Percentiles rank a stretch among this genome's conserved stretches.
Conservation (phyloP, 2,888 invertebrate species). For the Dolichomitus sp. region DNA sequence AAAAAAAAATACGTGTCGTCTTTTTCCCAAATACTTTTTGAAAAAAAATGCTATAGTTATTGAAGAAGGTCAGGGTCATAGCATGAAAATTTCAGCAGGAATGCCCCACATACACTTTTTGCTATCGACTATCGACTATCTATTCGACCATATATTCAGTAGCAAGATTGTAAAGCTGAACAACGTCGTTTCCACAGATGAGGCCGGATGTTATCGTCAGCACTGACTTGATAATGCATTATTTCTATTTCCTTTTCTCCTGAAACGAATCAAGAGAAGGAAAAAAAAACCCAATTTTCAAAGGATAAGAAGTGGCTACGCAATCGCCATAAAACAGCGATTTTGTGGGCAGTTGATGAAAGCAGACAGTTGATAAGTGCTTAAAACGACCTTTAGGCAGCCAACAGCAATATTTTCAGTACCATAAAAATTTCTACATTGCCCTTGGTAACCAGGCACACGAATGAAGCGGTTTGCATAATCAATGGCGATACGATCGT, state of each 20-base stretch:
- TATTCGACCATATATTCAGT: slow-evolving; percentile 24
- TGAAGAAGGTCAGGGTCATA: no score
- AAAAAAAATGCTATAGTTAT: no score
- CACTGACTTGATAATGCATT: slow-evolving; percentile 48
- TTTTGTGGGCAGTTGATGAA: background rate
- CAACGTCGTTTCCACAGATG: slow-evolving; percentile 39
- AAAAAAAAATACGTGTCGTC: no score
- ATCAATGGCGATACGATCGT: slow-evolving; percentile 31
- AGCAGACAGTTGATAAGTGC: background rate
- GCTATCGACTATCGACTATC: background rate
- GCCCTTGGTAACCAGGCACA: background rate
- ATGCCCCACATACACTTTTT: no score
- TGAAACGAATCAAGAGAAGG: background rate
- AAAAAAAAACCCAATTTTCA: background rate
- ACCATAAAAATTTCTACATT: background rate
- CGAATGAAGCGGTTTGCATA: slow-evolving; percentile 31
- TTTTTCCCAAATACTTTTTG: no score
- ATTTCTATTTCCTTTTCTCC: slow-evolving; percentile 25
- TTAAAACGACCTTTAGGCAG: background rate
- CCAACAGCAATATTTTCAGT: background rate
- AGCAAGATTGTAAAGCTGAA: slow-evolving; percentile 2
- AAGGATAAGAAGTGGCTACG: background rate
- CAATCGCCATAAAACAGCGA: slow-evolving; percentile 1
- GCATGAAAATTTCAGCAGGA: no score
- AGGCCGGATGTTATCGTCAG: slow-evolving; percentile 32